Percentiles rank a stretch among this genome's conserved stretches.
phyloP scores from a whole-genome alignment of 92 coral and sea anemone species.

The Parazoanthus swiftii region DNA sequence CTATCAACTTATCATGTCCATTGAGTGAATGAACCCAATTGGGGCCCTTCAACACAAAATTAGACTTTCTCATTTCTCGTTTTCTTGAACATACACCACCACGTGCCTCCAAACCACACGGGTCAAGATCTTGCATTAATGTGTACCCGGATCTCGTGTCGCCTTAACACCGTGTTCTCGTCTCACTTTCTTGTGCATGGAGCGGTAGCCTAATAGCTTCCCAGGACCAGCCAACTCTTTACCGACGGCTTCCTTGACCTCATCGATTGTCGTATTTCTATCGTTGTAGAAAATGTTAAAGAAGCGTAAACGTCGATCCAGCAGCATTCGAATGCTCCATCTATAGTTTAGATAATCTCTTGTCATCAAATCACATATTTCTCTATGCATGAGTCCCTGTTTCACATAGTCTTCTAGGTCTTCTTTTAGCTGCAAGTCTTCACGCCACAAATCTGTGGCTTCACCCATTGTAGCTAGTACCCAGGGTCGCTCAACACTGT shows the following conservation, averaged over 20 bases:
- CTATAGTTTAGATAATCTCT: slow-evolving; percentile 47
- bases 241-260: slow-evolving; percentile 46
- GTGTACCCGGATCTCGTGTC: slow-evolving; percentile 30
- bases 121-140: slow-evolving; percentile 16
- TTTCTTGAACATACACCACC: not conserved
- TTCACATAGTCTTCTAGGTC: no score
- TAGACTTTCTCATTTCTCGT: not conserved
- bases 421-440: no score
- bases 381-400: slow-evolving; percentile 18
- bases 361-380: slow-evolving; percentile 25
- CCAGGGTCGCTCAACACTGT: slow-evolving; percentile 42
- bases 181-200: slow-evolving; percentile 43
- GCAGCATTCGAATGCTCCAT: slow-evolving; percentile 45
- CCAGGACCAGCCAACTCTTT: slow-evolving; percentile 52
- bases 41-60: not conserved
- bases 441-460: no score
- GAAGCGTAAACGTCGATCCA: slow-evolving; percentile 42
- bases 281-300: slow-evolving; percentile 47
- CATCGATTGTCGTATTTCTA: slow-evolving; percentile 21
- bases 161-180: slow-evolving; percentile 44
- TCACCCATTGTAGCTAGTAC: slow-evolving; percentile 1
- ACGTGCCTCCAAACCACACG: slow-evolving; percentile 1
- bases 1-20: not conserved
- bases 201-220: slow-evolving; percentile 42
- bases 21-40: no score